Evolutionary conservation across 2,113 vertebrate genomes (phyloP).

Genomic region (Rhabdomys dilectus): DNA sequence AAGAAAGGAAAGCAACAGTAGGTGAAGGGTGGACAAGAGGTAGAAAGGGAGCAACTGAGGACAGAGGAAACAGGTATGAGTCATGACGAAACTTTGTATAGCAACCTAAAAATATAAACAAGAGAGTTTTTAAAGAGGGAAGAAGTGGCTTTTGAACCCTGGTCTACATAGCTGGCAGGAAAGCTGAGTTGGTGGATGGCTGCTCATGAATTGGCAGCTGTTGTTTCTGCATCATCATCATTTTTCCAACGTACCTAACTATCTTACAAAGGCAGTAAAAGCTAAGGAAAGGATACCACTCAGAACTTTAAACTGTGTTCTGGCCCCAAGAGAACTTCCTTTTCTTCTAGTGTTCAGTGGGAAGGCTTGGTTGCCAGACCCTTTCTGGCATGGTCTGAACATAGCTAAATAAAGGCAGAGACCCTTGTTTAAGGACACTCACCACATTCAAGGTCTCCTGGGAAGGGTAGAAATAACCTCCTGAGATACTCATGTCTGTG

Average conservation of each 20-base stretch:
- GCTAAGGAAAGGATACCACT: not conserved
- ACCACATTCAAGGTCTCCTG: accelerated
- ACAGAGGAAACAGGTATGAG: not conserved
- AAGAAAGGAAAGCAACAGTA: not conserved
- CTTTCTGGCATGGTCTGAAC: not conserved
- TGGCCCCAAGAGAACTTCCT: not conserved
- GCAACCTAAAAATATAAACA: not conserved
- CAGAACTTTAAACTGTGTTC: not conserved
- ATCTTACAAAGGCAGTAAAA: not conserved
- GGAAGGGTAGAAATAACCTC: accelerated
- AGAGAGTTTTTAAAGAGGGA: not conserved
- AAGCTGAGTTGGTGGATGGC: not conserved
- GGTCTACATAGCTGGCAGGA: not conserved
- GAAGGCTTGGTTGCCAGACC: not conserved
- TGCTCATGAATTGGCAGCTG: not conserved
- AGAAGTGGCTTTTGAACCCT: not conserved
- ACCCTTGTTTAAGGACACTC: not conserved
- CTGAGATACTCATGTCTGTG: not conserved
- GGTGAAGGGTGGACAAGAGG: not conserved
- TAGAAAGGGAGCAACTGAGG: not conserved
- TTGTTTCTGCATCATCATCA: not conserved
- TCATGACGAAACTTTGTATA: not conserved
- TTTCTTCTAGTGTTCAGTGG: not conserved
- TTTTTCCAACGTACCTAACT: not conserved
- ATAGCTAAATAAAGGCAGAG: not conserved